Conservation (phyloP, 2,888 invertebrate species). For the Aphidius colemani region DNA sequence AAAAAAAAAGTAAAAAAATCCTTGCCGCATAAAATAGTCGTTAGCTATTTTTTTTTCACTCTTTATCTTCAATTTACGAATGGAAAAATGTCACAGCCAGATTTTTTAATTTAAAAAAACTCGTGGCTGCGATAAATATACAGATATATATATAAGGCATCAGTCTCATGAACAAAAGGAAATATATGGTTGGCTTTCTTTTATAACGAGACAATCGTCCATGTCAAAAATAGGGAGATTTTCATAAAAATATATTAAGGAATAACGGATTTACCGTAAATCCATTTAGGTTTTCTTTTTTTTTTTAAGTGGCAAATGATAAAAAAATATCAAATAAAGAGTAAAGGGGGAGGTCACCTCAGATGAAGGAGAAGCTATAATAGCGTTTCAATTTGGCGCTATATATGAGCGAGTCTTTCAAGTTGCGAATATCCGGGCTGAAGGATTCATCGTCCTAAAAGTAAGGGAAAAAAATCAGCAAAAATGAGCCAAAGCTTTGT, state of each 20-base stretch:
- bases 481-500: not conserved
- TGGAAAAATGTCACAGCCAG: conserved; percentile 6
- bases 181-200: conserved; percentile 1
- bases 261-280: conserved; percentile 22
- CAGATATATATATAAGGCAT: not conserved
- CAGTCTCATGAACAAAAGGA: not conserved
- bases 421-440: conserved; percentile 1
- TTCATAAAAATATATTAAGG: conserved; percentile 22
- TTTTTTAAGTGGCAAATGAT: conserved; percentile 3
- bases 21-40: not conserved
- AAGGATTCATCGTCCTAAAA: conserved; percentile 10
- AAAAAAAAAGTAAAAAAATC: not conserved
- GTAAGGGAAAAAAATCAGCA: not conserved
- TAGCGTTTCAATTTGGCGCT: conserved; percentile 23
- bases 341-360: not conserved
- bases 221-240: not conserved
- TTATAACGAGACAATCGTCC: conserved; percentile 16
- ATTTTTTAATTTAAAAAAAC: conserved; percentile 7
- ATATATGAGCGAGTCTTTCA: not conserved
- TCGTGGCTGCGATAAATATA: too few species aligned
- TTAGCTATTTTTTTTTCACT: conserved; percentile 2
- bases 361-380: conserved; percentile 12
- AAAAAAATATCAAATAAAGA: conserved; percentile 2
- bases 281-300: conserved; percentile 5
- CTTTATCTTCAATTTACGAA: not conserved